Evolutionary conservation across 2,113 vertebrate genomes (phyloP).

Genomic region (Origma solitaria): DNA sequence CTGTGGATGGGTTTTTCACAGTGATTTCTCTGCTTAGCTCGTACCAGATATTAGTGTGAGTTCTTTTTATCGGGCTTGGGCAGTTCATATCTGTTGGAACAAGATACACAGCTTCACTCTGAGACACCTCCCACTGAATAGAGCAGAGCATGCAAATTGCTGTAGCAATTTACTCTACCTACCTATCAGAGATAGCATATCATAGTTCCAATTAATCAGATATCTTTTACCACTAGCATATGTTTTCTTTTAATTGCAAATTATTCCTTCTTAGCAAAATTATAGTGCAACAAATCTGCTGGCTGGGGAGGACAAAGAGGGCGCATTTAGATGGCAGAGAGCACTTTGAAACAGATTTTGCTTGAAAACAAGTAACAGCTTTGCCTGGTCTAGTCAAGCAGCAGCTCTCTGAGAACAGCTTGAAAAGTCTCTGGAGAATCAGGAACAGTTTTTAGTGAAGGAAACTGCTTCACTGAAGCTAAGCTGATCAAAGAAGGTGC

Average conservation of each 20-base stretch:
- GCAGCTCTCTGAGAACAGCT: background rate
- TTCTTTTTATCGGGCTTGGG: background rate
- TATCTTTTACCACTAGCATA: background rate
- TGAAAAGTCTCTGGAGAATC: background rate
- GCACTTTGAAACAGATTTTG: background rate
- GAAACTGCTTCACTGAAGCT: background rate
- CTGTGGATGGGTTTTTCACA: background rate
- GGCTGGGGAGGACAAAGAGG: background rate
- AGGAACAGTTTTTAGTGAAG: background rate
- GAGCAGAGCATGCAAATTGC: background rate
- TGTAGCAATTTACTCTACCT: background rate
- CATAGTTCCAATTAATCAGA: background rate
- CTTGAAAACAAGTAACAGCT: background rate
- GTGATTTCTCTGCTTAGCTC: background rate
- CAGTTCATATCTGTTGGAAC: background rate
- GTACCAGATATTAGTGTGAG: background rate
- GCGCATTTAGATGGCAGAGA: background rate
- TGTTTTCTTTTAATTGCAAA: background rate
- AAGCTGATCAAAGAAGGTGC: background rate
- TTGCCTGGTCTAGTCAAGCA: background rate
- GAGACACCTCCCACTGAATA: slow-evolving; percentile 37
- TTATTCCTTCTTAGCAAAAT: background rate
- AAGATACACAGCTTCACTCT: background rate
- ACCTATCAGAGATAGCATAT: background rate
- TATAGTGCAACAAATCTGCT: background rate